phyloP scores from a whole-genome alignment of 2,888 invertebrate species.

The Matsumyia berberina region DNA sequence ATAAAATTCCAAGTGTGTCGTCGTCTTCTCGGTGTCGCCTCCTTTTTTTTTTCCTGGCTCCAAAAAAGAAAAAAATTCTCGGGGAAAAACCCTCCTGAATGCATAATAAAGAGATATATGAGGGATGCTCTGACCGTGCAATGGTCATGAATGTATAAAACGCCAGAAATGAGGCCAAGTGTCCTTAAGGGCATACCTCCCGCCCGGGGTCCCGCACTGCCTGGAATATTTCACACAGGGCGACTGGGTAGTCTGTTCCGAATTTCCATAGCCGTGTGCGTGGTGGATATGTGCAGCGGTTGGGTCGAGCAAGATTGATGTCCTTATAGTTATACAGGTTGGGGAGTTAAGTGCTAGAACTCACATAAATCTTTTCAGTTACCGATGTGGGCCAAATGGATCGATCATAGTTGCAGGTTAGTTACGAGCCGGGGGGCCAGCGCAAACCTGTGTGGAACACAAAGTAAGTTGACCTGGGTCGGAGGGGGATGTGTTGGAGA shows the following conservation, averaged over 20 bases:
- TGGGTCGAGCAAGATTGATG: constrained; percentile 63
- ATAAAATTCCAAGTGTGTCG: constrained; percentile 80
- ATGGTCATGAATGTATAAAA: constrained; percentile 77
- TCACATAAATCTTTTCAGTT: constrained; percentile 65
- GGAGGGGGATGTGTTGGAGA: constrained; percentile 47
- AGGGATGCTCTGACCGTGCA: constrained; percentile 75
- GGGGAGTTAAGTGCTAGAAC: constrained; percentile 47
- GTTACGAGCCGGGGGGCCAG: neutral
- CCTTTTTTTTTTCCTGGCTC: too few species aligned
- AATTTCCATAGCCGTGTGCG: constrained; percentile 34
- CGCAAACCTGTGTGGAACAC: constrained; percentile 39
- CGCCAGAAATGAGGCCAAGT: constrained; percentile 79
- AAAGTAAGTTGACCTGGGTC: constrained; percentile 58
- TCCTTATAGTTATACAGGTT: constrained; percentile 51
- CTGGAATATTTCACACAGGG: constrained; percentile 53
- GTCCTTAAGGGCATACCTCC: constrained; percentile 72
- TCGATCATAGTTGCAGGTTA: constrained; percentile 58
- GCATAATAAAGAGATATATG: constrained; percentile 75
- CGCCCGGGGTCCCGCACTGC: constrained; percentile 15
- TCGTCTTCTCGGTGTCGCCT: constrained; percentile 6
- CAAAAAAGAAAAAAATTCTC: constrained; percentile 34
- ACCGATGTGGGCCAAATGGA: constrained; percentile 53
- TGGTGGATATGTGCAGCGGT: constrained; percentile 9
- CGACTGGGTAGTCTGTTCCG: constrained; percentile 47
- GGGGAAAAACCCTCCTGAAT: constrained; percentile 61